phyloP scores from a whole-genome alignment of 2,113 vertebrate species.

The Crotophaga sulcirostris region DNA sequence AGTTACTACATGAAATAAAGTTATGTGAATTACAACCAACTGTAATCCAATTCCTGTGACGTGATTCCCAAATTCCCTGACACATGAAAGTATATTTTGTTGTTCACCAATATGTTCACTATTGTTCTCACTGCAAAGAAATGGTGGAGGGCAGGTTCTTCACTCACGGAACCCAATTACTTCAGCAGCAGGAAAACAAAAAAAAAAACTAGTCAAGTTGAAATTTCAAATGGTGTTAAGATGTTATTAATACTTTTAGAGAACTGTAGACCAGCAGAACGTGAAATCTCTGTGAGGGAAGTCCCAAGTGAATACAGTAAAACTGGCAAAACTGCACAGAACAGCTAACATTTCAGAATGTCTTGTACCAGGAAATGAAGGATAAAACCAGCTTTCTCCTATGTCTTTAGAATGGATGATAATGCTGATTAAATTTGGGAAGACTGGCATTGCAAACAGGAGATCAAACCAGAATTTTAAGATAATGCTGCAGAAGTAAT shows the following conservation, averaged over 20 bases:
- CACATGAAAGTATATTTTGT: not conserved
- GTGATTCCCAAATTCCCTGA: not conserved
- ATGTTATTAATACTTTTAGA: not conserved
- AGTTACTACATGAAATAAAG: not conserved
- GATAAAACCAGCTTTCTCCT: not conserved
- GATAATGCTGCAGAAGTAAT: not conserved
- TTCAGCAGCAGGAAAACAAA: not conserved
- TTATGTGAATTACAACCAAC: not conserved
- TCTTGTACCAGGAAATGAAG: not conserved
- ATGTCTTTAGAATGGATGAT: not conserved
- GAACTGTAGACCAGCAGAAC: not conserved
- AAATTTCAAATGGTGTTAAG: not conserved
- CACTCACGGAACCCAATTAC: not conserved
- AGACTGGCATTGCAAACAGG: not conserved
- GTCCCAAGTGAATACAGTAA: not conserved
- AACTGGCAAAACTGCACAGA: not conserved
- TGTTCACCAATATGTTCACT: not conserved
- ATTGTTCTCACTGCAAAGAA: not conserved
- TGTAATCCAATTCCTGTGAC: not conserved
- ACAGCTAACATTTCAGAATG: not conserved
- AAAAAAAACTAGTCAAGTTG: not conserved
- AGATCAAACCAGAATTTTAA: not conserved
- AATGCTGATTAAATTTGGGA: not conserved
- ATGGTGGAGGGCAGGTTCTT: not conserved
- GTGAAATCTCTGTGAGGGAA: not conserved